phyloP scores from a whole-genome alignment of 2,888 invertebrate species.

The Drosophila incognita region DNA sequence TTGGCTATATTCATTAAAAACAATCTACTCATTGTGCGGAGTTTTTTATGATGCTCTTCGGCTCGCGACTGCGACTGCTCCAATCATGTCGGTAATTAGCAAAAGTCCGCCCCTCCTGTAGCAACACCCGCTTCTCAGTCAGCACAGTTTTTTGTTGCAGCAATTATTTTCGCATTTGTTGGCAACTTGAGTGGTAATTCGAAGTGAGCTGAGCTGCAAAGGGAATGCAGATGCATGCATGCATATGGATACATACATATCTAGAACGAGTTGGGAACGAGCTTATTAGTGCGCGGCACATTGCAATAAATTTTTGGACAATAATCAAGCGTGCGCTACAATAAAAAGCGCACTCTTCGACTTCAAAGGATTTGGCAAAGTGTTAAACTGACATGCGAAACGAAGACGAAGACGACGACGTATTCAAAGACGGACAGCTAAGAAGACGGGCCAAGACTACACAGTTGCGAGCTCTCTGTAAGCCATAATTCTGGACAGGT shows the following conservation, averaged over 20 bases:
- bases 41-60: constrained; percentile 14
- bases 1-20: constrained; percentile 15
- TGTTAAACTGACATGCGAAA: constrained; percentile 81
- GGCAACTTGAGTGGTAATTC: constrained; percentile 81
- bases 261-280: constrained; percentile 46
- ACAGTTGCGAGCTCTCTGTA: constrained; percentile 6
- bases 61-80: constrained; percentile 31
- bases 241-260: neutral
- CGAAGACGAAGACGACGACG: constrained; percentile 28
- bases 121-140: constrained; percentile 2
- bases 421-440: neutral
- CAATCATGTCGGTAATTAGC: constrained; percentile 72
- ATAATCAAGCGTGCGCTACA: constrained; percentile 66
- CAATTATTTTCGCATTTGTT: constrained; percentile 85
- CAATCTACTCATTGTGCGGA: constrained; percentile 52
- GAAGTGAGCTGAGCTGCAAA: constrained; percentile 23
- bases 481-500: constrained; percentile 40
- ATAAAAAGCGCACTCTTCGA: constrained; percentile 59
- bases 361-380: constrained; percentile 72
- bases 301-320: constrained; percentile 77
- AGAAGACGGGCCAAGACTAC: constrained; percentile 9
- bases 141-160: constrained; percentile 73
- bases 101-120: constrained; percentile 17
- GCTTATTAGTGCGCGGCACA: constrained; percentile 76
- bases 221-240: constrained; percentile 2